Evolutionary conservation across 2,797 vertebrate species (phyloP), one percentile per base, ranked within the genome.

Genomic region (Poeciliopsis turneri): DNA sequence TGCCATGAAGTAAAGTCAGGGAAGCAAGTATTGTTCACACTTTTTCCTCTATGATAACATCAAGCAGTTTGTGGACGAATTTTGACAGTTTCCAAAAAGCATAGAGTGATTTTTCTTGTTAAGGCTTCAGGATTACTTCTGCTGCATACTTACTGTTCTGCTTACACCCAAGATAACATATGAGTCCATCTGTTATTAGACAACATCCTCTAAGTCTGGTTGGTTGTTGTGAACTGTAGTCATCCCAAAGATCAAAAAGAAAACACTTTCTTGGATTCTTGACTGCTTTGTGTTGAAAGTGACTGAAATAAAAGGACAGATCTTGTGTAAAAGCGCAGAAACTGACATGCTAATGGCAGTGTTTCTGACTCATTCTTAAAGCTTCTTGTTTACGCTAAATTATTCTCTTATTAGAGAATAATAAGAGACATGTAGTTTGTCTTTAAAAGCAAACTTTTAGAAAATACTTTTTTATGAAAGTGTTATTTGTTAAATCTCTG

Each of bases 21-120:
- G 45, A 76, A 88, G 86, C 68, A 82, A 82, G 76, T 70, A 49
- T 43, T 43, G 36, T 76, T 59, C 41, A 16, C 71, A 51, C 45
- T 68, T 70, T 74, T 49, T 7, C 75, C 45, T 47, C 36, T 53
- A 33, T 75, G 51, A 74, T 72, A n/a, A 84, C 79, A 66, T 61
- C 30, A 64, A 61, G 68, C 66, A 45, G 59, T 77, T 51, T 66
- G 28, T 43, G 51, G 51, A 79, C 46, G 8, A 71, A 75, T 74
- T 82, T 20, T 2, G n/a, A 68, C 11, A 49, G 46, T 39, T 64
- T n/a, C 51, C 55, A 47, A 66, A 13, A 55, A 69, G 72, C 53
- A 72, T 33, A 4, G 23, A 45, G 53, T 49, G 11, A 72, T 75
- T 43, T 36, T 36, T 46, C 51, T 47, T 9, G 0, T 20, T 39